Percentiles rank a stretch among this genome's conserved stretches.
Evolutionary conservation across 2,113 vertebrate genomes (phyloP).

Genomic region (Zosterops lateralis): DNA sequence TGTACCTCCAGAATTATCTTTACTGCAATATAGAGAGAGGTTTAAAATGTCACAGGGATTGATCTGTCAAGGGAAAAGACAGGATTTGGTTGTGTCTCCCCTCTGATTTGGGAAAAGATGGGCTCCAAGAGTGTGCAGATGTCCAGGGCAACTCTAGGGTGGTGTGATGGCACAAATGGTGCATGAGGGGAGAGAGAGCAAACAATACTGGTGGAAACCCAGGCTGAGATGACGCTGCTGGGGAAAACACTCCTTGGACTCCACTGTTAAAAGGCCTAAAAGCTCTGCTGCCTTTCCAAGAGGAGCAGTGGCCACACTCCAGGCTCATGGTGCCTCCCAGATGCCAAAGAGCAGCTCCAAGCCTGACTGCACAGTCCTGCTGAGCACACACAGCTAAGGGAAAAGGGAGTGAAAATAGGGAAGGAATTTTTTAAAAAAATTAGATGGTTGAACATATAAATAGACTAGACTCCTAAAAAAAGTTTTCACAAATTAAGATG

Average conservation of each 20-base stretch:
- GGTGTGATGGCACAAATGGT: fast-evolving
- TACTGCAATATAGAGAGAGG: neutral
- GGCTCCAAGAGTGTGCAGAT: neutral
- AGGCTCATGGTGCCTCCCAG: neutral
- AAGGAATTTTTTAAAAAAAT: neutral
- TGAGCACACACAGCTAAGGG: neutral
- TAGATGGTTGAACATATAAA: neutral
- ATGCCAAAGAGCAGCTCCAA: neutral
- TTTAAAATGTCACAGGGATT: neutral
- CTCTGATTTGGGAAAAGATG: neutral
- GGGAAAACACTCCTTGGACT: neutral
- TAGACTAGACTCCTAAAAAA: neutral
- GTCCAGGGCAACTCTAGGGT: neutral
- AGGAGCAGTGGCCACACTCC: neutral
- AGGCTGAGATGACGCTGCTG: neutral
- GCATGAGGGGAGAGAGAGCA: neutral
- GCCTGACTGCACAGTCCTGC: neutral
- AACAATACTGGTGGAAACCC: neutral
- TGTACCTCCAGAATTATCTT: neutral
- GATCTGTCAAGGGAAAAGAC: neutral
- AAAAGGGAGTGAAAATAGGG: neutral
- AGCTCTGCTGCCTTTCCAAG: neutral
- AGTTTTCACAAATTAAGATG: neutral
- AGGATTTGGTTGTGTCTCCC: neutral
- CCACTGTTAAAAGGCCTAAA: neutral